Evolutionary conservation across 2,888 invertebrate genomes (phyloP), one percentile per base, ranked within the genome.

Genomic region (Cosmorhoe ocellata): DNA sequence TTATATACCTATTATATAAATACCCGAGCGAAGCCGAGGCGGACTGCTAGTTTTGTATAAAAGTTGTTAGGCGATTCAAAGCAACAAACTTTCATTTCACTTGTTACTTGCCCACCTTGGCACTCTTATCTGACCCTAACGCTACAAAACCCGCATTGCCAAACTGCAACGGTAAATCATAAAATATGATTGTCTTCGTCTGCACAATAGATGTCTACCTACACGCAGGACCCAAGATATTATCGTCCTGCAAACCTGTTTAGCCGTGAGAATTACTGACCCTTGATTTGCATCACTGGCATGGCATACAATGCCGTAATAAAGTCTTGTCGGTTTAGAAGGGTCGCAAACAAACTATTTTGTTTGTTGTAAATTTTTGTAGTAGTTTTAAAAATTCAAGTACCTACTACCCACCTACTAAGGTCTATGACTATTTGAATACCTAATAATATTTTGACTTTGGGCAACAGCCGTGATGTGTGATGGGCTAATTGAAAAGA

Each of bases 191-290:
- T 51, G 30, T 51, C n/a, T n/a, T n/a, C 18, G 38, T 38, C 18
- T 14, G n/a, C n/a, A 39, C 30, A 52, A 34, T 34, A 44, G 24
- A 22, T 24, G 24, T 24, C 24, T 24, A 26, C 26, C 24, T 24
- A 26, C 26, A 27, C 24, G 26, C 38, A 41, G 39, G 31, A 39
- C 32, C 33, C 32, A 22, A 47, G 42, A 45, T 52, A 27, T 22
- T 24, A 51, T 53, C 56, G 51, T 49, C 59, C 51, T 55, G 56
- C 40, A 55, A 66, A 66, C 65, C 59, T 60, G 62, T 61, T 63
- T 58, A 46, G 46, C 55, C 63, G 62, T 58, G 61, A 55, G 67
- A 66, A 66, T 18, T 12, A 31, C 39, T 63, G 63, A 61, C 65
- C 63, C 63, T 50, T 63, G 55, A 59, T 64, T 60, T 61, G 59